Evolutionary conservation across 2,888 invertebrate species (phyloP), one percentile per base, ranked within the genome.

Genomic region (Diaperis boleti): DNA sequence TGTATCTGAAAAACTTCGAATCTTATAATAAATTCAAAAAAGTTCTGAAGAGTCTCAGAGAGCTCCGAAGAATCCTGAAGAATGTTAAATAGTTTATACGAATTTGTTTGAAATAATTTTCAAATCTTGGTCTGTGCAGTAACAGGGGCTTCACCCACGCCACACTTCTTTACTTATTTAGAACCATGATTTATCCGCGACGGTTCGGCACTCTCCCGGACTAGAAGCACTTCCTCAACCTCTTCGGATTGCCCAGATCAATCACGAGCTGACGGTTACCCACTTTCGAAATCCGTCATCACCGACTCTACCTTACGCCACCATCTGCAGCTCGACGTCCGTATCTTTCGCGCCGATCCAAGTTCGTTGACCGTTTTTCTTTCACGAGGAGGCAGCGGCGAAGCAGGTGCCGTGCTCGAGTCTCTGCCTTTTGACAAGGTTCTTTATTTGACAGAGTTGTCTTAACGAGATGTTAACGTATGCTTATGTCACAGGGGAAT

Each of bases 381-480:
- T 15, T 29, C 52, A 22, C 10, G 45, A 45, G 29, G 39, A 26
- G 29, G 42, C 22, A 18, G 20, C 15, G 17, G 22, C 15, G n/a
- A 33, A 49, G 62, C 62, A 62, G 62, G 57, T 62, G 62, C 50
- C 44, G 26, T 57, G 50, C 13, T 45, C 37, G 41, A 55, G 56
- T 54, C 62, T 57, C 57, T 62, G 56, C 62, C 49, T 62, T 62
- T 62, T 57, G 57, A 62, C 57, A 62, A 62, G 37, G 49, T 57
- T 62, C 62, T 62, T 62, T 62, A 62, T 62, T 62, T 57, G 49
- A 62, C 50, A 50, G 56, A 47, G 42, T 49, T 42, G 49, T 44
- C 54, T 56, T 62, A 56, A 62, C 55, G 49, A 62, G 47, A 49
- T 62, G 56, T 62, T 62, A 56, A 62, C 50, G 52, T 60, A 56